phyloP scores from a whole-genome alignment of 2,113 vertebrate genomes.

The Alectura lathami region DNA sequence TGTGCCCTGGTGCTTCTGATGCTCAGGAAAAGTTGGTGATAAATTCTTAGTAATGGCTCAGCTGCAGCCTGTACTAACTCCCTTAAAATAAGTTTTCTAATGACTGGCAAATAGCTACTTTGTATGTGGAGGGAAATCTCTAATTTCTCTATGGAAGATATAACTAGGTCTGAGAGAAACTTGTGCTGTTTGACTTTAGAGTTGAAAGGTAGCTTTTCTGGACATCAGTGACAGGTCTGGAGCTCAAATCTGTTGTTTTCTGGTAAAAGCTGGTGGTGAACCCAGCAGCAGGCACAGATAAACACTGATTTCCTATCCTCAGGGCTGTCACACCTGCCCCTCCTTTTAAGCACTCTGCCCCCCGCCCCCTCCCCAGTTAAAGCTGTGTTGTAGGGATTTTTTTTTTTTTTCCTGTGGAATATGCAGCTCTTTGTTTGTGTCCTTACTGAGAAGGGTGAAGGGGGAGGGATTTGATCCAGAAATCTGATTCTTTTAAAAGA shows the following conservation, averaged over 20 bases:
- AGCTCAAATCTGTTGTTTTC: neutral
- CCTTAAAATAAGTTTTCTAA: neutral
- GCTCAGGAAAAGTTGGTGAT: neutral
- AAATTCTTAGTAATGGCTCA: neutral
- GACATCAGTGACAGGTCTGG: neutral
- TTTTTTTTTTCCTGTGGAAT: neutral
- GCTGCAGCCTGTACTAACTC: neutral
- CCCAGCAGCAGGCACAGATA: neutral
- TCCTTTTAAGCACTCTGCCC: neutral
- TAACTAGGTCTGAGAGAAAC: neutral
- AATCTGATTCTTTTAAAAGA: neutral
- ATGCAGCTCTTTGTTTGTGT: neutral
- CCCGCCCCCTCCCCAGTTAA: neutral
- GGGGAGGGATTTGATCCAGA: neutral
- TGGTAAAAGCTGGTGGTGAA: neutral
- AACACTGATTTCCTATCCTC: neutral
- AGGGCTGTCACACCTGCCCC: neutral
- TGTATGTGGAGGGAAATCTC: fast-evolving
- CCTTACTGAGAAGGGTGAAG: neutral
- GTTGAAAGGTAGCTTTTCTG: neutral
- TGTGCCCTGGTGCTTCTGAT: neutral
- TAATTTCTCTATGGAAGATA: neutral
- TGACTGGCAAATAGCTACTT: neutral
- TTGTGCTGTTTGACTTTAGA: neutral
- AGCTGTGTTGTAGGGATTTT: neutral